Percentiles rank a stretch among this genome's conserved stretches.
Evolutionary conservation across 2,888 invertebrate genomes (phyloP).

Genomic region (Zaprionus lineosus): DNA sequence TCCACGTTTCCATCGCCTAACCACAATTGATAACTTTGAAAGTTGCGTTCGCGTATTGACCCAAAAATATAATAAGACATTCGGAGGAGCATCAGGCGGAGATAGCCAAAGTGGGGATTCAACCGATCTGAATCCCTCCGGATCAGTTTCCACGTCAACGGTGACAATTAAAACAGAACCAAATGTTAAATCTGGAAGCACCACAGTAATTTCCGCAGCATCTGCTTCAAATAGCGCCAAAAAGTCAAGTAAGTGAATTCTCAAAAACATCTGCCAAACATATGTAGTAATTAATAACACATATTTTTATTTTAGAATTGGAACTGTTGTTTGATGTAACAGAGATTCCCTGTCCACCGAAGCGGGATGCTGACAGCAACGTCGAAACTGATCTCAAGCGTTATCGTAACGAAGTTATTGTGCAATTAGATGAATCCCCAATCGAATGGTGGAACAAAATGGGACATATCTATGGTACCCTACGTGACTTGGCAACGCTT

Average conservation of each 20-base stretch:
- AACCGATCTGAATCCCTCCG: constrained; percentile 38
- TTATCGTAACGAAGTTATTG: constrained; percentile 79
- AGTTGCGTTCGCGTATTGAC: constrained; percentile 70
- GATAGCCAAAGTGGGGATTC: constrained; percentile 39
- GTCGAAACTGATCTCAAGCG: constrained; percentile 79
- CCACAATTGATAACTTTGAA: constrained; percentile 68
- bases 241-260: constrained; percentile 58
- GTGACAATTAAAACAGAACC: constrained; percentile 59
- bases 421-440: constrained; percentile 80
- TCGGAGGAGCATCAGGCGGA: constrained; percentile 38
- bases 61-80: constrained; percentile 68
- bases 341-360: constrained; percentile 55
- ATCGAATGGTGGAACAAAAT: constrained; percentile 81
- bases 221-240: constrained; percentile 24
- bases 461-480: constrained; percentile 77
- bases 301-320: constrained; percentile 60
- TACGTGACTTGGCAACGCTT: constrained; percentile 73
- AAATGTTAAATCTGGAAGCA: constrained; percentile 37
- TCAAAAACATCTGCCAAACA: background rate
- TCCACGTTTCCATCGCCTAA: constrained; percentile 81
- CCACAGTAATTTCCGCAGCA: background rate
- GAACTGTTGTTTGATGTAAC: constrained; percentile 79
- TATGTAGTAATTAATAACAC: background rate
- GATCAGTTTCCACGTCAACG: constrained; percentile 33
- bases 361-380: constrained; percentile 59